Evolutionary conservation across 2,797 vertebrate genomes (phyloP).

Genomic region (Acrossocheilus fasciatus): DNA sequence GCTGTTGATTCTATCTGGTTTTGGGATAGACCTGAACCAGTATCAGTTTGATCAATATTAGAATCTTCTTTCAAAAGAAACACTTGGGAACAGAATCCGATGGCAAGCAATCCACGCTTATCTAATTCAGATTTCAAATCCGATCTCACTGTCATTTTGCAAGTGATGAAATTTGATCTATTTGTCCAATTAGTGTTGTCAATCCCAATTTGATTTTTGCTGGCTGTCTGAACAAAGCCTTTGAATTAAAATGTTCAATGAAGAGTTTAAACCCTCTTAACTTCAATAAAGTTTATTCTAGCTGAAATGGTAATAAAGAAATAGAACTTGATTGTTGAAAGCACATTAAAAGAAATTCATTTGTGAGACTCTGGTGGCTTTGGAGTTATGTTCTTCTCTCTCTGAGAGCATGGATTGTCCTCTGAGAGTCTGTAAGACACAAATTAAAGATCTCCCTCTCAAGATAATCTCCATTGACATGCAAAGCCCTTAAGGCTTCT

Average conservation of each 20-base stretch:
- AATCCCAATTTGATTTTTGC: background rate
- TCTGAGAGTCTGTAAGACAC: background rate
- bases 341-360: background rate
- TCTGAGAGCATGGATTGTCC: slow-evolving; percentile 19
- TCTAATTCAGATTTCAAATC: background rate
- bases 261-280: slow-evolving; percentile 9
- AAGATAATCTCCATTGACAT: slow-evolving; percentile 31
- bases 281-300: background rate
- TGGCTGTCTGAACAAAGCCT: background rate
- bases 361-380: background rate
- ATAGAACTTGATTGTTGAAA: background rate
- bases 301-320: background rate
- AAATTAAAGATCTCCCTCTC: slow-evolving; percentile 41
- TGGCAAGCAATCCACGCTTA: background rate
- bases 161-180: background rate
- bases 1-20: background rate
- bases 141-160: background rate
- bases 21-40: background rate
- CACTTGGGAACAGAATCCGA: background rate
- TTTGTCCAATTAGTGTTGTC: background rate
- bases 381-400: background rate
- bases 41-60: background rate
- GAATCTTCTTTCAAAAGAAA: background rate
- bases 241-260: background rate
- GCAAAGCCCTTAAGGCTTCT: slow-evolving; percentile 17